These are phyloP conservation scores for Mythimna loreyi DNA, from an alignment of 2,888 invertebrate genomes.

Conservation along the genomic window DNA sequence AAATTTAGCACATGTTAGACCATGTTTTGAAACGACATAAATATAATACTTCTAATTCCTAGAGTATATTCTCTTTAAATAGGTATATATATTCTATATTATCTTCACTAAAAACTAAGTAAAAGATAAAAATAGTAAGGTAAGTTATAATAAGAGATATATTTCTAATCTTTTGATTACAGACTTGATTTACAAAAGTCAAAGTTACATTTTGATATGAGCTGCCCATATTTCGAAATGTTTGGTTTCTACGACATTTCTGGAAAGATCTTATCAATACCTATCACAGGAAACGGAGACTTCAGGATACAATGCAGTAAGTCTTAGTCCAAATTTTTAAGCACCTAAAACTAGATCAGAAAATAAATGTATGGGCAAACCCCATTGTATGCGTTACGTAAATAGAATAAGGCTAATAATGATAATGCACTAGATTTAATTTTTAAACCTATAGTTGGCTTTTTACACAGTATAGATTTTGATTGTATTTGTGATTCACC, in stretches of 20 bases:
- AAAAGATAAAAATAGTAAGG: not conserved
- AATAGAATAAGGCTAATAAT: not conserved
- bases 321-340: constrained; percentile 21
- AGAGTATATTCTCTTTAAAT: too few relatives aligned
- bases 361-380: not conserved
- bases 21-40: too few relatives aligned
- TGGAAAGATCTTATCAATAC: constrained; percentile 43
- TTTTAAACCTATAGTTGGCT: too few relatives aligned
- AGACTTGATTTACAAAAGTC: constrained; percentile 33
- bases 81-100: too few relatives aligned
- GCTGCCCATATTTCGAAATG: constrained; percentile 40
- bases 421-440: not conserved
- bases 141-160: not conserved
- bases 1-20: too few relatives aligned
- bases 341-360: not conserved
- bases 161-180: constrained; percentile 26
- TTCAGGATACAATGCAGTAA: constrained; percentile 41
- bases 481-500: not conserved
- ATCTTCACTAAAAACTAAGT: too few relatives aligned
- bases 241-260: constrained; percentile 42
- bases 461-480: too few relatives aligned
- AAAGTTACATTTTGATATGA: constrained; percentile 26
- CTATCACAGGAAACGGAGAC: constrained; percentile 51
- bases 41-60: too few relatives aligned
- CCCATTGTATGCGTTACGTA: not conserved